Evolutionary conservation across 64 coral and sea anemone genomes (phyloP).

Genomic region (Dendronephthya gigantea): DNA sequence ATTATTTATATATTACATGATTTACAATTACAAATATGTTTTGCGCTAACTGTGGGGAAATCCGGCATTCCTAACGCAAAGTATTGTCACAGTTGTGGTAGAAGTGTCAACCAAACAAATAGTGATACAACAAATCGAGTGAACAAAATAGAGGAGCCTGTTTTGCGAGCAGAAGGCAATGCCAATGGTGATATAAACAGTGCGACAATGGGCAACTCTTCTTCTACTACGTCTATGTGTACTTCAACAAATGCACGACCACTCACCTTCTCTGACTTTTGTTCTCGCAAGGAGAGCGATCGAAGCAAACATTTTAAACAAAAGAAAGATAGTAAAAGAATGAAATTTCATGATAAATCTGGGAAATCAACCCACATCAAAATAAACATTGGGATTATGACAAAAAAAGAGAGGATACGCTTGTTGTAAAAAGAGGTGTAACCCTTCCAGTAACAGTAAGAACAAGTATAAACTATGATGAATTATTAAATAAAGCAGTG

Average conservation of each 20-base stretch:
- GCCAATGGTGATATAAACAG: neutral
- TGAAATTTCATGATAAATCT: neutral
- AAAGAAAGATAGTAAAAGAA: neutral
- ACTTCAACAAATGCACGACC: neutral
- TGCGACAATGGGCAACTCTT: neutral
- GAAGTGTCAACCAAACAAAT: neutral
- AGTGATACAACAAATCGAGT: neutral
- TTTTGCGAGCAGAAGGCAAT: neutral
- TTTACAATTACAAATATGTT: neutral
- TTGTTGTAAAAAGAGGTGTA: conserved; percentile 6
- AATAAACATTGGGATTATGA: conserved; percentile 16
- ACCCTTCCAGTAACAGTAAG: neutral
- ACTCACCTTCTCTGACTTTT: neutral
- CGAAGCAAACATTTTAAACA: neutral
- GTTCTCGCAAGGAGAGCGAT: neutral
- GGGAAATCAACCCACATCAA: neutral
- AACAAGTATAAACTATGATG: neutral
- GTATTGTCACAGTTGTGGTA: neutral
- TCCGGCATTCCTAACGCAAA: neutral
- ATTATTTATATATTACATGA: too few relatives aligned
- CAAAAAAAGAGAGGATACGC: neutral
- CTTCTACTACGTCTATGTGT: neutral
- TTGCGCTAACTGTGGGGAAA: neutral
- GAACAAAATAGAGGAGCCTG: neutral
- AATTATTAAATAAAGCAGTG: neutral